Evolutionary conservation across 2,888 invertebrate species (phyloP), one percentile per base, ranked within the genome.

Genomic region (Drosophila silvestris): DNA sequence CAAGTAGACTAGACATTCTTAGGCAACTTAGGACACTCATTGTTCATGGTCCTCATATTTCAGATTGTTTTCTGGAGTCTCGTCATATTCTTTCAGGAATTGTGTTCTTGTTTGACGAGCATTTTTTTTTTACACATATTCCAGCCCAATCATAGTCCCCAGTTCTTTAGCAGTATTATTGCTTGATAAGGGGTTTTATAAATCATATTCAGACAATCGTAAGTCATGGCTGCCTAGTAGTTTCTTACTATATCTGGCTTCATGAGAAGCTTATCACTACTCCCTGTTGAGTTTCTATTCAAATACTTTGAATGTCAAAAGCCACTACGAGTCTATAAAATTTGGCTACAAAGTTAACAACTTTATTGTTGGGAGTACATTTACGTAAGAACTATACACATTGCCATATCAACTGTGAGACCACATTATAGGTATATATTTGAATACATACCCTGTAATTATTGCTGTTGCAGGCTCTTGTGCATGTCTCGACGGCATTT

Each of bases 401-500:
- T 22, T 14, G 1, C 0, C 14, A 47, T 22, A 22, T 12, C 16
- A 37, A 37, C 7, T 16, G 2, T 37, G 5, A 16, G 39, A 19
- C 19, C 6, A 14, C 0, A 1, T 14, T 14, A 14, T 47, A 47
- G 14, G 47, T 16, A 9, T 7, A 47, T 47, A 47, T 26, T 47
- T 16, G 16, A 22, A 22, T 47, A 47, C 22, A 47, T 47, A 47
- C 22, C 16, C 26, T 47, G 47, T 2, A 47, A 47, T 47, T 47
- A 9, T 26, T 47, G 16, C 9, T 47, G 26, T 47, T 47, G 9
- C 47, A 79, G 94, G 94, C 94, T 19, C 87, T 95, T 39, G 94
- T 96, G 6, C 96, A 96, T 89, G 95, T 96, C 10, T 96, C 96
- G 1, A 96, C 96, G 0, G 96, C 96, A 2, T 96, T 96, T 92